phyloP scores from a whole-genome alignment of 2,888 invertebrate species.

The Brenthis hecate region DNA sequence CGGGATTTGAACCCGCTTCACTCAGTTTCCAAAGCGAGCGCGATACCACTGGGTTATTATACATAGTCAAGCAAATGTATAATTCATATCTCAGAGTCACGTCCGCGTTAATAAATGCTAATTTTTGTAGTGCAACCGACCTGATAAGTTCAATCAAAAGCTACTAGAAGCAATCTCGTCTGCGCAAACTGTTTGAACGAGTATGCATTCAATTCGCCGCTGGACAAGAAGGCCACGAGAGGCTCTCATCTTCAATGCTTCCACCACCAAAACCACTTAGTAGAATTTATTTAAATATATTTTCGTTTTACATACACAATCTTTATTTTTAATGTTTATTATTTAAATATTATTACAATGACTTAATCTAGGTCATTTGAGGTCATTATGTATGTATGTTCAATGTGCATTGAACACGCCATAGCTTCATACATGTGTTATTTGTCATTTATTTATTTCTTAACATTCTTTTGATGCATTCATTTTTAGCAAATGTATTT shows the following conservation, averaged over 20 bases:
- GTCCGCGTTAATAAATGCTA: conserved; percentile 69
- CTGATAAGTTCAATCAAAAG: conserved; percentile 59
- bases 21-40: too few species aligned
- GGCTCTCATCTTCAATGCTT: conserved; percentile 57
- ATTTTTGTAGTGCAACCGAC: conserved; percentile 46
- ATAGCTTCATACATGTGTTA: background rate
- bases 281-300: conserved; percentile 34
- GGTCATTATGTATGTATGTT: too few species aligned
- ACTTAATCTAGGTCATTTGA: too few species aligned
- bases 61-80: background rate
- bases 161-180: conserved; percentile 74
- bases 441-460: too few species aligned
- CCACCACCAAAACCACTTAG: conserved; percentile 51
- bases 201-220: conserved; percentile 69
- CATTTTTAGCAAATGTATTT: too few species aligned
- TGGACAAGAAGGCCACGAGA: conserved; percentile 58
- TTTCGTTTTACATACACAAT: background rate
- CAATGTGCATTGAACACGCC: too few species aligned
- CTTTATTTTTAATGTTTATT: too few species aligned
- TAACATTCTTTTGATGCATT: too few species aligned
- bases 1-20: too few species aligned
- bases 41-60: too few species aligned
- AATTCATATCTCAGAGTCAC: conserved; percentile 40
- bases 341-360: too few species aligned
- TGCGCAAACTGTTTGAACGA: conserved; percentile 67